A percentile compares a stretch with the other conserved stretches of the same genome.
Conservation (phyloP, 2,113 vertebrate genomes). For the Ranitomeya imitator region DNA sequence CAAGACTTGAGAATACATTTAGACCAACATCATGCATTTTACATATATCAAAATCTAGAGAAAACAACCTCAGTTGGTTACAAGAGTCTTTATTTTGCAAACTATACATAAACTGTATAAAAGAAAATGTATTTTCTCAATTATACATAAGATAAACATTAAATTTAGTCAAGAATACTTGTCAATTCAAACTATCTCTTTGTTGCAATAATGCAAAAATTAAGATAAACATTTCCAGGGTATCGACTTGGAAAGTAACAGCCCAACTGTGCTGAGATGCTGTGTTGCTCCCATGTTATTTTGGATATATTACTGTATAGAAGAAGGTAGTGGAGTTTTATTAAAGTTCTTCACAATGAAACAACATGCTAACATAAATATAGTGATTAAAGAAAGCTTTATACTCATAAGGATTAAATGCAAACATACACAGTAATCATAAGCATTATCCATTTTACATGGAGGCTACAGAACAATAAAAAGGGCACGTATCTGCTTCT, state of each 20-base stretch:
- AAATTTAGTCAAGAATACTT: conserved; percentile 67
- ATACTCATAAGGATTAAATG: conserved; percentile 74
- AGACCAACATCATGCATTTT: neutral
- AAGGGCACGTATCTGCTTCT: conserved; percentile 74
- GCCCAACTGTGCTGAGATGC: conserved; percentile 57
- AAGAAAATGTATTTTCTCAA: conserved; percentile 82
- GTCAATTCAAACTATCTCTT: conserved; percentile 67
- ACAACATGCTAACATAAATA: conserved; percentile 83
- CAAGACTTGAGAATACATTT: neutral
- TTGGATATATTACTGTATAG: conserved; percentile 66
- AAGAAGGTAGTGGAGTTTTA: conserved; percentile 65
- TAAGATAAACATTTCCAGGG: conserved; percentile 64
- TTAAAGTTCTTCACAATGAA: conserved; percentile 72
- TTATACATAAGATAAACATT: conserved; percentile 71
- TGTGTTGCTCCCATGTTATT: conserved; percentile 63
- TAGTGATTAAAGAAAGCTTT: conserved; percentile 73
- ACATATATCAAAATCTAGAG: neutral
- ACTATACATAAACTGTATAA: conserved; percentile 93
- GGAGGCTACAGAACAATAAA: conserved; percentile 73
- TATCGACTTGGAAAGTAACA: conserved; percentile 60
- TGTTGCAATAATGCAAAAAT: conserved; percentile 61
- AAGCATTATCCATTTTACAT: conserved; percentile 75
- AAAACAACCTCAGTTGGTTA: conserved; percentile 76
- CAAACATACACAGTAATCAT: conserved; percentile 75
- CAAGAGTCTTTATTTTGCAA: conserved; percentile 96